Evolutionary conservation across 2,888 invertebrate genomes (phyloP), one percentile per base, ranked within the genome.

Genomic region (Cabera pusaria): DNA sequence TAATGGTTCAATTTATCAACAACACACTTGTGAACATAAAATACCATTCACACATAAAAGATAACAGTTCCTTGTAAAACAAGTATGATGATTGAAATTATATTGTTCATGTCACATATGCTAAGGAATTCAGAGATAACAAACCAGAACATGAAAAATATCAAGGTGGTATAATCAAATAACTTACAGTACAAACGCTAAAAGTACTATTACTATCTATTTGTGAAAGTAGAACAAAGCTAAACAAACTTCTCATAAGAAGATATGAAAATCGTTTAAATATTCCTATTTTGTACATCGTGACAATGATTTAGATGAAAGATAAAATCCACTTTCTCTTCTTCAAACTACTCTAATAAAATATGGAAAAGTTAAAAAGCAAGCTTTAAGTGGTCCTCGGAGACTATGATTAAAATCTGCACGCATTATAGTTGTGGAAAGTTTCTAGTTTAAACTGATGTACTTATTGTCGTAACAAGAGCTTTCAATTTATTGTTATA

Each of bases 11-110:
- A 31, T 25, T 18, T 17, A 33, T 28, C 21, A 23, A 26, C 31
- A 40, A 31, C 38, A 3, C 23, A 40, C 42, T 44, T 29, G 7
- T 25, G 22, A 34, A 41, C 43, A 39, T 44, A 49, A 58, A 57
- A 59, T 55, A 50, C 46, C 48, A 55, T 56, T 56, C 40, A 42
- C 32, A n/a, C n/a, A n/a, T n/a, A n/a, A n/a, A n/a, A n/a, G 52
- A 62, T 61, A 57, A 45, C 43, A 17, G 40, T 44, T 29, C 17
- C 27, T 37, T 40, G 24, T 40, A 32, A 17, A 6, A 11, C 12
- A 25, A 20, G 24, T 11, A 23, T 20, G n/a, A 12, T 33, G 34
- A 44, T 41, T 25, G 25, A 34, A 34, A 31, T 12, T 6, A 7
- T 25, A 25, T 26, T 39, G 21, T 32, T 24, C 9, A 5, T 19